These are phyloP conservation scores for Gymnogyps californianus DNA, from an alignment of 2,113 vertebrate genomes.

Conservation along the genomic window DNA sequence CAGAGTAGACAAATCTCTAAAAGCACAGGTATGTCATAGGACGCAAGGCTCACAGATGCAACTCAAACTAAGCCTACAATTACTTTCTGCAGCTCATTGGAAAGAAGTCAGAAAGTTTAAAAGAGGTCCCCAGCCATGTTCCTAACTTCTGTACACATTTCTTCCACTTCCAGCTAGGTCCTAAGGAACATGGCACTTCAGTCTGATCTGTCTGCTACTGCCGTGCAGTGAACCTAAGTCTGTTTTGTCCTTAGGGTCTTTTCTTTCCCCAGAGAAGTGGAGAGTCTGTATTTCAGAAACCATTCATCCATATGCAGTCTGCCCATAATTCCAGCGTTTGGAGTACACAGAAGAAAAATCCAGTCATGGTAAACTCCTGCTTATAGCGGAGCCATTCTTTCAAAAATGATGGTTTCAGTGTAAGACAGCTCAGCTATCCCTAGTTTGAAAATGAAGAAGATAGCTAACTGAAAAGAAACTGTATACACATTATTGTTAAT, in stretches of 20 bases:
- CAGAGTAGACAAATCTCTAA: background rate
- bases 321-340: background rate
- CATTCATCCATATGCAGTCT: background rate
- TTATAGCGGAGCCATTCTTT: background rate
- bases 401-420: background rate
- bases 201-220: background rate
- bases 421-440: background rate
- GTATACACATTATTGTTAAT: background rate
- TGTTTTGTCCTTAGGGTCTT: background rate
- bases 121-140: background rate
- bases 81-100: background rate
- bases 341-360: background rate
- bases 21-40: background rate
- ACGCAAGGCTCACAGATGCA: background rate
- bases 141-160: background rate
- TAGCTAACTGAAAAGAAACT: background rate
- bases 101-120: background rate
- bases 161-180: background rate
- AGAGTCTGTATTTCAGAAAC: background rate
- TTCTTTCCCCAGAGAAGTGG: background rate
- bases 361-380: background rate
- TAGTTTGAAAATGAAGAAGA: background rate
- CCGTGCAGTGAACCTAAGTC: rapidly evolving
- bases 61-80: background rate
- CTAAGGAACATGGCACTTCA: background rate